Evolutionary conservation across 2,113 vertebrate genomes (phyloP), one percentile per base, ranked within the genome.

Genomic region (Cairina moschata): DNA sequence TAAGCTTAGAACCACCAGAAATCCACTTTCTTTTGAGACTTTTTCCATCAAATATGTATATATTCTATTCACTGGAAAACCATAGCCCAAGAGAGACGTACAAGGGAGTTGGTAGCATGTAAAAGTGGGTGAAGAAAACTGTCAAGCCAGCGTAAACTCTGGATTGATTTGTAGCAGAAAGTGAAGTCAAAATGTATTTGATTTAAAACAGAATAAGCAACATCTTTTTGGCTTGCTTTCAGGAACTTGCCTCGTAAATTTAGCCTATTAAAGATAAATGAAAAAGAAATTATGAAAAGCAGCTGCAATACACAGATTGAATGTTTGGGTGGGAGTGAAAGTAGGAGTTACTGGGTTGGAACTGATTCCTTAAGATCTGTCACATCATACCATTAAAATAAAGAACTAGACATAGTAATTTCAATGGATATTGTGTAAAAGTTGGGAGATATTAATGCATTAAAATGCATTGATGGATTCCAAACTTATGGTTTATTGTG

Each of bases 291-390:
- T 96, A 76, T 73, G 62, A 96, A 94, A 94, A 89, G 92, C 92
- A 94, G 63, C 81, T 93, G 86, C 92, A 92, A 89, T 81, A 83
- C 60, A 80, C 34, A 87, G 95, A 95, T 85, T 96, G 88, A 96
- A 86, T 97, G 92, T 96, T 95, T 96, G 96, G 96, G 96, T 96
- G 88, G 96, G 96, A 96, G 95, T 94, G 95, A 96, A 95, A 90
- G 86, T 87, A 89, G 96, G 96, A 96, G 95, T 96, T 96, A 62
- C 83, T 79, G 77, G 86, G 86, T 76, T 94, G 93, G 95, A 97
- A 96, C 81, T 87, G 66, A 89, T 91, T 95, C 80, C 58, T 93
- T 66, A 89, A 94, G 92, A 95, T 76, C 90, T 96, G 96, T 96
- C 95, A 95, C 91, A 96, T 97, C 92, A 93, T 74, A 93, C 81